Conservation (phyloP, 2,797 vertebrate species). For the Oreortyx pictus region DNA sequence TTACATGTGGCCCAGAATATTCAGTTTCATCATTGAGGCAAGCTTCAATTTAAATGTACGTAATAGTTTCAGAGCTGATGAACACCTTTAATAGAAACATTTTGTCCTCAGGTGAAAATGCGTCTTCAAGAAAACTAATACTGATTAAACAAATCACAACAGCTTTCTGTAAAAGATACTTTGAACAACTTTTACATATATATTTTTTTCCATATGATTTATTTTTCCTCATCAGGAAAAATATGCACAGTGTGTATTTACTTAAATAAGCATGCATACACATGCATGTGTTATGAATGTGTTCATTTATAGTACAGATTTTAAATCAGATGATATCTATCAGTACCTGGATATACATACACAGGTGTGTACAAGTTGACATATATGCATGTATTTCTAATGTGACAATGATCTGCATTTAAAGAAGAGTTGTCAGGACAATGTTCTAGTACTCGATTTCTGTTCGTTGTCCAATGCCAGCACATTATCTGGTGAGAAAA, state of each 20-base stretch:
- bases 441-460: not conserved
- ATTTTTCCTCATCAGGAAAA: not conserved
- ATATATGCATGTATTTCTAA: fast-evolving
- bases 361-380: too few relatives aligned
- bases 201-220: slow-evolving; percentile 32
- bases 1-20: not conserved
- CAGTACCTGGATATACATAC: not conserved
- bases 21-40: not conserved
- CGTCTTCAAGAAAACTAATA: slow-evolving; percentile 9
- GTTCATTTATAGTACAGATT: not conserved
- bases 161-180: not conserved
- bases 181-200: not conserved
- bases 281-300: fast-evolving
- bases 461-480: not conserved
- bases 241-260: not conserved
- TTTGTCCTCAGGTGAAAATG: not conserved
- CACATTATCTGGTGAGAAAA: not conserved
- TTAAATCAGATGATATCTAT: not conserved
- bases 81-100: not conserved
- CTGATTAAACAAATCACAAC: slow-evolving; percentile 2
- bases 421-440: not conserved
- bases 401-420: not conserved
- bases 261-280: not conserved
- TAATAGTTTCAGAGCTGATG: not conserved
- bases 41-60: not conserved